Evolutionary conservation across 2,888 invertebrate genomes (phyloP).

Genomic region (Physocephala rufipes): DNA sequence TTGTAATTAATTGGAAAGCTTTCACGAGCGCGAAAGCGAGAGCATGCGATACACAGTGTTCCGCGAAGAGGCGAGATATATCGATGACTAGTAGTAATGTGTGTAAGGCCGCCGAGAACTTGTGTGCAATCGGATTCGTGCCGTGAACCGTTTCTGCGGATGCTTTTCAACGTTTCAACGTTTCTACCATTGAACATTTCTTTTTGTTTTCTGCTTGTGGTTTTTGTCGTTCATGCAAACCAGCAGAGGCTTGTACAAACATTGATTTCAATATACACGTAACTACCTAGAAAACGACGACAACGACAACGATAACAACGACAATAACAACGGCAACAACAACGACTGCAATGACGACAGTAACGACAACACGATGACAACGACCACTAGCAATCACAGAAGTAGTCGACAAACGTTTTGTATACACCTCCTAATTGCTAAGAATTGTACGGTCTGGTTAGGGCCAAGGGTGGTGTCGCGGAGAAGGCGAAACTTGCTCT

Average conservation of each 20-base stretch:
- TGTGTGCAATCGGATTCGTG: conserved; percentile 28
- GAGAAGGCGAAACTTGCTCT: not conserved
- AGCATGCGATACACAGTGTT: not conserved
- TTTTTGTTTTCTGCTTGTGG: conserved; percentile 3
- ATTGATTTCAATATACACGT: conserved; percentile 2
- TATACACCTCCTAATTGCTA: conserved; percentile 23
- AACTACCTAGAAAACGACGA: not conserved
- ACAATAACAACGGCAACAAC: conserved; percentile 18
- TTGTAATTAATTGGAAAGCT: conserved; percentile 31
- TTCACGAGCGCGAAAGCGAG: conserved; percentile 10
- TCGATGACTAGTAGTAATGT: not conserved
- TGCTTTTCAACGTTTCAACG: not conserved
- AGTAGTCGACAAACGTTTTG: conserved; percentile 28
- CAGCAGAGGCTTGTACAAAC: conserved; percentile 29
- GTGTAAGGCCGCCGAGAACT: conserved; percentile 15
- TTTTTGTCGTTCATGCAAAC: conserved; percentile 25
- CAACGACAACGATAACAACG: conserved; percentile 21
- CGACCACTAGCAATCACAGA: conserved; percentile 25
- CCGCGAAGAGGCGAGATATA: conserved; percentile 7
- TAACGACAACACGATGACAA: conserved; percentile 19
- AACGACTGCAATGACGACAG: conserved; percentile 20
- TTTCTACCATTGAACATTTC: not conserved
- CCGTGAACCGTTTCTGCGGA: conserved; percentile 19
- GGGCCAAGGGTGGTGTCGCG: not conserved
- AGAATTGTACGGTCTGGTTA: not conserved